phyloP scores from a whole-genome alignment of 2,113 vertebrate genomes.

The Conger conger region DNA sequence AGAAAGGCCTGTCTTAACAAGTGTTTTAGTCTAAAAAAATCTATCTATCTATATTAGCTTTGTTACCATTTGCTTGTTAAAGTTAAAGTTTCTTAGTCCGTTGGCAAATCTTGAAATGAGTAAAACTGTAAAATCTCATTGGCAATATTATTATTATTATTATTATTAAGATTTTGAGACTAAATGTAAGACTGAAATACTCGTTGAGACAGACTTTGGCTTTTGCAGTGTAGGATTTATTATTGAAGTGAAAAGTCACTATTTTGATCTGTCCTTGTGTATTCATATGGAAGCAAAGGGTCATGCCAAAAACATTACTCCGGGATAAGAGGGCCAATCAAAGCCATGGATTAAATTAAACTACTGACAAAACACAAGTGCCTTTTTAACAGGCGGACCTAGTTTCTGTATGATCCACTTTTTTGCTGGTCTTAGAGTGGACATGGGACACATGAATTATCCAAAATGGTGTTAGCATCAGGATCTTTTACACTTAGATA shows the following conservation, averaged over 20 bases:
- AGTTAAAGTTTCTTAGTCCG: too few species aligned
- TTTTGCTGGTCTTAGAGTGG: conserved; percentile 3
- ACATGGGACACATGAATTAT: not conserved
- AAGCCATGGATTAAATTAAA: not conserved
- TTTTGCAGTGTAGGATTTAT: not conserved
- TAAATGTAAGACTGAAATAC: too few species aligned
- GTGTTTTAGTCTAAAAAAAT: too few species aligned
- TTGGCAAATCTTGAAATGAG: too few species aligned
- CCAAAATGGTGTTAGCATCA: not conserved
- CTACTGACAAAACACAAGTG: conserved; percentile 3
- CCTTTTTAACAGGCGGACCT: not conserved
- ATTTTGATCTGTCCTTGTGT: not conserved
- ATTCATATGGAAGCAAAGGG: not conserved
- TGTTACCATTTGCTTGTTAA: too few species aligned
- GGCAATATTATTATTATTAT: too few species aligned
- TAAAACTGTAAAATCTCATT: too few species aligned
- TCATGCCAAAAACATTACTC: not conserved
- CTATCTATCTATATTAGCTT: too few species aligned
- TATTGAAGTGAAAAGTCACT: not conserved
- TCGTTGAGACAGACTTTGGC: too few species aligned
- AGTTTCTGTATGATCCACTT: not conserved
- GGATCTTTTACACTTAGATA: not conserved
- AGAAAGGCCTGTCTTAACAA: too few species aligned
- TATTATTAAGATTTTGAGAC: too few species aligned
- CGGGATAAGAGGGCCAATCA: not conserved